phyloP scores from a whole-genome alignment of 2,797 vertebrate species.

The Telmatherina bonti region DNA sequence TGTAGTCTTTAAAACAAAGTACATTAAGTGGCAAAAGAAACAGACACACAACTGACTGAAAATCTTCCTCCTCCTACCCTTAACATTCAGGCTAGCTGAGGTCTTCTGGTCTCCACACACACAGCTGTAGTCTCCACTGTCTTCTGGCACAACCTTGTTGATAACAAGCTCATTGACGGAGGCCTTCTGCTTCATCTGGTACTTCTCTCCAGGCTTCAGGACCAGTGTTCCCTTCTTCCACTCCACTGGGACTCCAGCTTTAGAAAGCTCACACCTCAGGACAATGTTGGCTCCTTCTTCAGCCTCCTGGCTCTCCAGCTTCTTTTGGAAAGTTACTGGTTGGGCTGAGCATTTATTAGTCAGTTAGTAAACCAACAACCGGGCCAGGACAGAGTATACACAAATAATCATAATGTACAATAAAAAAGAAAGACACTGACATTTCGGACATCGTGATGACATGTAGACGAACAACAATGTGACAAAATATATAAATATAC shows the following conservation, averaged over 20 bases:
- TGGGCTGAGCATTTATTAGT: conserved; percentile 66
- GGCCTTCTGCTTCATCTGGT: conserved; percentile 80
- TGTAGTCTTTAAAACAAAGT: too few relatives aligned
- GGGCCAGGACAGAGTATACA: not conserved
- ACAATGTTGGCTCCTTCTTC: conserved; percentile 56
- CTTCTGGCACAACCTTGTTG: conserved; percentile 68
- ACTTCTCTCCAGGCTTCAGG: conserved; percentile 79
- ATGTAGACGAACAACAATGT: not conserved
- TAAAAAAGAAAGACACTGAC: not conserved
- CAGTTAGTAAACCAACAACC: not conserved
- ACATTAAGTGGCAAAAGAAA: too few relatives aligned
- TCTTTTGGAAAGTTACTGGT: conserved; percentile 76
- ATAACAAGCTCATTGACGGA: conserved; percentile 78
- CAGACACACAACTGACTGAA: too few relatives aligned
- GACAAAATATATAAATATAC: not conserved
- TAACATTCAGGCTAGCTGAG: conserved; percentile 63
- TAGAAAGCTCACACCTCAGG: conserved; percentile 73
- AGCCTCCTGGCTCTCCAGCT: conserved; percentile 73
- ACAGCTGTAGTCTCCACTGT: conserved; percentile 81
- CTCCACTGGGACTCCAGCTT: conserved; percentile 69
- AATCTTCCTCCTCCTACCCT: too few relatives aligned
- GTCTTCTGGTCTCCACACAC: conserved; percentile 81
- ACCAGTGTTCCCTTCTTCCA: conserved; percentile 82
- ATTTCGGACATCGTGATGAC: too few relatives aligned
- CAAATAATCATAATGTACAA: not conserved